These are phyloP conservation scores for Gnathonemus echidnorhynchus DNA, from an alignment of 2,113 vertebrate genomes.

Conservation along the genomic window DNA sequence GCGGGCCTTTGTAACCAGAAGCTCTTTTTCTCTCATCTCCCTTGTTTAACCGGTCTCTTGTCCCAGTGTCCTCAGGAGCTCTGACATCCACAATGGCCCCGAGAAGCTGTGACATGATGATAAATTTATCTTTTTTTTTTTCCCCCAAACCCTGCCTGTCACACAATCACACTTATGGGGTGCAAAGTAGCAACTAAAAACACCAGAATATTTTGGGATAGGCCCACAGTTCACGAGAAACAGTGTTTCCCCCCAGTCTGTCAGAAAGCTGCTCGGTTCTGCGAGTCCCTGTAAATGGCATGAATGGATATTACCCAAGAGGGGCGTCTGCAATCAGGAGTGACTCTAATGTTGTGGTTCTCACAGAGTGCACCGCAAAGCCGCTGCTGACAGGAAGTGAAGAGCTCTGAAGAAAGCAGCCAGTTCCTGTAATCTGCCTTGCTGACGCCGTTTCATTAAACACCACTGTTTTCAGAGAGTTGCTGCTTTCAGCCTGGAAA, in stretches of 20 bases:
- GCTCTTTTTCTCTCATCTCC: background rate
- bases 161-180: background rate
- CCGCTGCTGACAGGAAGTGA: slow-evolving; percentile 6
- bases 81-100: background rate
- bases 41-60: background rate
- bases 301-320: slow-evolving; percentile 2
- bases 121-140: background rate
- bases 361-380: background rate
- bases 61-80: background rate
- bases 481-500: background rate
- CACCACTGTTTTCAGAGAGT: background rate
- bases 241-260: background rate
- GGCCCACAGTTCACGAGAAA: background rate
- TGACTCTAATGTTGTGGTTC: background rate
- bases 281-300: background rate
- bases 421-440: slow-evolving; percentile 17
- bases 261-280: background rate
- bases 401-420: background rate
- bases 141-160: background rate
- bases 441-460: background rate
- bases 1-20: background rate
- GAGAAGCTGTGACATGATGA: background rate
- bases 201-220: background rate
- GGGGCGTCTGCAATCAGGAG: background rate
- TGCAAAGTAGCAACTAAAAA: background rate